These are phyloP conservation scores for Hemiscyllium ocellatum DNA, from an alignment of 2,113 vertebrate genomes.

Conservation along the genomic window DNA sequence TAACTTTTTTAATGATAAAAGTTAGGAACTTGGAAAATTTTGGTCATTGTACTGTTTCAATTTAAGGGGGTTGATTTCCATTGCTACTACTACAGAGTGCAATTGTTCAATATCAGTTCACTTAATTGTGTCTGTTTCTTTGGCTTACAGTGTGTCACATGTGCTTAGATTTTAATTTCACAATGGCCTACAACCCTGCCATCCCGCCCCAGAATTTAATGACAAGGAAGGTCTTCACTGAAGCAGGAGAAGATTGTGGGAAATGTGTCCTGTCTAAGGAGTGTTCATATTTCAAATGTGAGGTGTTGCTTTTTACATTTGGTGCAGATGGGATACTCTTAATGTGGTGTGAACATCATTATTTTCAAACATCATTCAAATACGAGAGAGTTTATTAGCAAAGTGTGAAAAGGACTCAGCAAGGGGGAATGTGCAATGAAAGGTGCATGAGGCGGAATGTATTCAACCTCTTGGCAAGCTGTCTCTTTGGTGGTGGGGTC, in stretches of 20 bases:
- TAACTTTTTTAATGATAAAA: neutral
- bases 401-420: slow-evolving; percentile 37
- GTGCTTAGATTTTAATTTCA: neutral
- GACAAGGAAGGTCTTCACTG: neutral
- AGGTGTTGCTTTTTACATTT: slow-evolving; percentile 20
- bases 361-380: slow-evolving; percentile 37
- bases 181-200: neutral
- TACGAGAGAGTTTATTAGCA: slow-evolving; percentile 37
- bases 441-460: slow-evolving; percentile 49
- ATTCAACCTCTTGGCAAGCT: slow-evolving; percentile 53
- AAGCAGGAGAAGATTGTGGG: too few relatives aligned
- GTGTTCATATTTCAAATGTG: neutral
- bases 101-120: neutral
- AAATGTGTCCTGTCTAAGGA: neutral
- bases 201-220: neutral
- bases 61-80: neutral
- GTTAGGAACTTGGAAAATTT: neutral
- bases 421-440: slow-evolving; percentile 43
- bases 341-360: slow-evolving; percentile 34
- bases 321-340: slow-evolving; percentile 16
- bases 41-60: neutral
- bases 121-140: neutral
- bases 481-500: slow-evolving; percentile 53
- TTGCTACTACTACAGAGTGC: neutral
- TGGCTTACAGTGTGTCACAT: neutral